Evolutionary conservation across 2,797 vertebrate species (phyloP), one percentile per base, ranked within the genome.

Genomic region (Galaxias olidus): DNA sequence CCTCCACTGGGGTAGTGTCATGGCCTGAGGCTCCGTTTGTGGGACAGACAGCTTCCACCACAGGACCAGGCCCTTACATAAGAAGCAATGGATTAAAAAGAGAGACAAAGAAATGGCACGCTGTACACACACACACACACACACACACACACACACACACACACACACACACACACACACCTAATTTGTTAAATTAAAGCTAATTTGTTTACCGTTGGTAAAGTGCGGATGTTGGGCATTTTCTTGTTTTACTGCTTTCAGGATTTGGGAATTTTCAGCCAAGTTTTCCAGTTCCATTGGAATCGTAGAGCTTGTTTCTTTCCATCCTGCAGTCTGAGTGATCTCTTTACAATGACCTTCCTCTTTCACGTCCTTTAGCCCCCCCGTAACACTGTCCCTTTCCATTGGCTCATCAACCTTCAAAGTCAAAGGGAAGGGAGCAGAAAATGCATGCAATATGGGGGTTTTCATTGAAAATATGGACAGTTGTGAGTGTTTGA

Each of bases 341-440:
- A 14, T 41, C 20, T 14, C 30, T n/a, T 30, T 82, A 0, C 82
- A 88, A 46, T 84, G 84, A 64, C 77, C 86, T 66, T 86, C 79
- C 52, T 79, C 76, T 51, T 74, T 77, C 10, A 85, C 78, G 68
- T 87, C 86, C 10, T 82, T 80, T 17, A 44, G 78, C 69, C 90
- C 84, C 17, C 87, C 86, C 48, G 79, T 82, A 68, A 80, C 83
- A 66, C 82, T 71, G 70, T 66, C 74, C 57, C 65, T 71, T 64
- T 88, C 82, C 80, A 86, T 78, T 0, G 76, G 77, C 53, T 73
- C 77, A 15, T 71, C 58, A 19, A 56, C 58, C 19, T 61, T 65
- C 46, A 47, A 10, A 12, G 10, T 13, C 15, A 43, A 6, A 41
- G 15, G 13, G 11, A 48, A 20, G 66, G 8, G n/a, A 20, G 64